These are phyloP conservation scores for Mionectes macconnelli DNA, from an alignment of 2,113 vertebrate genomes.

Conservation along the genomic window DNA sequence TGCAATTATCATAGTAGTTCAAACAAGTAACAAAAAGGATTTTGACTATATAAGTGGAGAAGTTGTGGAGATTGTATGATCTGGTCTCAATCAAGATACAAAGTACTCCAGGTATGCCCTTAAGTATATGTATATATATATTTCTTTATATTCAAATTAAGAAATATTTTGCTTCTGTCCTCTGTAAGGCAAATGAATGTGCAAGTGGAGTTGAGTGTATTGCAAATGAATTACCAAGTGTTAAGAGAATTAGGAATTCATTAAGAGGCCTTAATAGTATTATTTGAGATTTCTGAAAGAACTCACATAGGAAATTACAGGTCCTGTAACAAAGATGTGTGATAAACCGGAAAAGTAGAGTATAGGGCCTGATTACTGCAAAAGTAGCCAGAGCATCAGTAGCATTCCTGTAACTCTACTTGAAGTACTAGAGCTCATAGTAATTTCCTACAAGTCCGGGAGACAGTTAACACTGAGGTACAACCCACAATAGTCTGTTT, in stretches of 20 bases:
- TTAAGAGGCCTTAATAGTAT: background rate
- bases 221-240: background rate
- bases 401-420: background rate
- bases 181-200: background rate
- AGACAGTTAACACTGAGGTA: background rate
- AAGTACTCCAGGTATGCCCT: background rate
- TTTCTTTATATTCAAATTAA: background rate
- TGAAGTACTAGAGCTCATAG: background rate
- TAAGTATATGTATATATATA: too few relatives aligned
- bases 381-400: background rate
- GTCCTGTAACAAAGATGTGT: background rate
- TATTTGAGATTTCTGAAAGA: background rate
- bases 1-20: too few relatives aligned
- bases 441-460: background rate
- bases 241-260: background rate
- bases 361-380: background rate
- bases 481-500: background rate
- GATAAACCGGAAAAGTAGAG: background rate
- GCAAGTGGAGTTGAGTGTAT: background rate
- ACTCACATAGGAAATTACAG: background rate
- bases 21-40: background rate
- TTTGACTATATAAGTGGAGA: background rate
- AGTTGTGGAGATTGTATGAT: background rate
- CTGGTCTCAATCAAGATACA: background rate
- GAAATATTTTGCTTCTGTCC: background rate